These are phyloP conservation scores for Tubulanus polymorphus DNA, from an alignment of 2,888 invertebrate species.

Conservation along the genomic window DNA sequence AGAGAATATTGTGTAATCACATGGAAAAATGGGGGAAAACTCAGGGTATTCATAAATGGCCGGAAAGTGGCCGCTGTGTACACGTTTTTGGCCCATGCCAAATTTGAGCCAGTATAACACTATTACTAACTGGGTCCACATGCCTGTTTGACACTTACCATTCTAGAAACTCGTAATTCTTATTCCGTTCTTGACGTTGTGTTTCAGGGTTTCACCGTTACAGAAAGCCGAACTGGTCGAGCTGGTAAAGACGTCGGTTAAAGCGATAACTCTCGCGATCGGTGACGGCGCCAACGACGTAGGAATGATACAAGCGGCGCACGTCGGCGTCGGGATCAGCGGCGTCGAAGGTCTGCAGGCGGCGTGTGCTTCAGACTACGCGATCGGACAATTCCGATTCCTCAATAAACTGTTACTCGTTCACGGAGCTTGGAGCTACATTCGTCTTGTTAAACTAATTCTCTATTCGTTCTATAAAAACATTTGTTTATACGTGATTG, in stretches of 20 bases:
- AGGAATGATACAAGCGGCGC: slow-evolving; percentile 70
- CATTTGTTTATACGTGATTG: slow-evolving; percentile 98
- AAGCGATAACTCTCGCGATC: slow-evolving; percentile 52
- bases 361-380: slow-evolving; percentile 97
- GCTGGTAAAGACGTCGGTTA: slow-evolving; percentile 55
- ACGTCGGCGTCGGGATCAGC: slow-evolving; percentile 95
- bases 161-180: too few species aligned
- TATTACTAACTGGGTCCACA: too few species aligned
- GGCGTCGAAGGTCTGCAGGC: slow-evolving; percentile 99
- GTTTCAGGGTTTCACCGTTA: slow-evolving; percentile 81
- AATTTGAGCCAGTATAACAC: too few species aligned
- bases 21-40: too few species aligned
- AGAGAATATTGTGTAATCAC: too few species aligned
- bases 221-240: slow-evolving; percentile 72
- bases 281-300: slow-evolving; percentile 56
- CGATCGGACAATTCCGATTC: slow-evolving; percentile 95
- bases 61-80: too few species aligned
- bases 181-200: too few species aligned
- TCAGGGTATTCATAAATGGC: too few species aligned
- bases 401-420: slow-evolving; percentile 85
- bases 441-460: slow-evolving; percentile 94
- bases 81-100: too few species aligned
- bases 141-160: too few species aligned
- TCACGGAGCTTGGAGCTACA: slow-evolving; percentile 99
- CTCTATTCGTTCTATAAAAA: slow-evolving; percentile 99